phyloP scores from a whole-genome alignment of 2,888 invertebrate genomes.

The Ferdinandea cuprea region DNA sequence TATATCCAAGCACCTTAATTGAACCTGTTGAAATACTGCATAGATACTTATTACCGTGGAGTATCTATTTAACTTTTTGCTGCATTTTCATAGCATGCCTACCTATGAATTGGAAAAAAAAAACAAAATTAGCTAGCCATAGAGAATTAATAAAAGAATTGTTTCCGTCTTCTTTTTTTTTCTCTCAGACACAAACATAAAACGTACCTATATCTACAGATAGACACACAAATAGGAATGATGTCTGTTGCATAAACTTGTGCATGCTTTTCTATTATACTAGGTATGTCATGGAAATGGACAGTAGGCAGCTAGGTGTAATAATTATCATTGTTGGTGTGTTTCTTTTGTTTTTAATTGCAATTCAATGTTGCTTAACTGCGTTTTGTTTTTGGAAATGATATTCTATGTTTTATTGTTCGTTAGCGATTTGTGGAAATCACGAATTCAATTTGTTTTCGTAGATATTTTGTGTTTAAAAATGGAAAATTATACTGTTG shows the following conservation, averaged over 20 bases:
- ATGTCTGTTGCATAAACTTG: conserved; percentile 60
- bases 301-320: conserved; percentile 23
- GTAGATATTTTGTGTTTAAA: neutral
- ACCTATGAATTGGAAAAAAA: neutral
- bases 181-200: neutral
- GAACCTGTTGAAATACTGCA: conserved; percentile 60
- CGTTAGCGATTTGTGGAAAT: neutral
- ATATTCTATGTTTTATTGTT: conserved; percentile 9
- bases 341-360: conserved; percentile 43
- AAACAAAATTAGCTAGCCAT: conserved; percentile 10
- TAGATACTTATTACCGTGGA: conserved; percentile 6
- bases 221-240: conserved; percentile 9
- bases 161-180: conserved; percentile 12
- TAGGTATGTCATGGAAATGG: conserved; percentile 73
- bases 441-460: neutral
- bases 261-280: conserved; percentile 38
- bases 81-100: conserved; percentile 32
- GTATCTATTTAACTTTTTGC: conserved; percentile 32
- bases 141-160: conserved; percentile 58
- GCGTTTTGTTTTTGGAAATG: conserved; percentile 30
- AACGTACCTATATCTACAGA: too few species aligned
- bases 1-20: conserved; percentile 31
- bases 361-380: conserved; percentile 48
- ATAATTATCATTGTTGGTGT: conserved; percentile 4
- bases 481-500: neutral